Conservation (phyloP, 53 echinoderm and acorn worm species). For the Paelopatides confundens region DNA sequence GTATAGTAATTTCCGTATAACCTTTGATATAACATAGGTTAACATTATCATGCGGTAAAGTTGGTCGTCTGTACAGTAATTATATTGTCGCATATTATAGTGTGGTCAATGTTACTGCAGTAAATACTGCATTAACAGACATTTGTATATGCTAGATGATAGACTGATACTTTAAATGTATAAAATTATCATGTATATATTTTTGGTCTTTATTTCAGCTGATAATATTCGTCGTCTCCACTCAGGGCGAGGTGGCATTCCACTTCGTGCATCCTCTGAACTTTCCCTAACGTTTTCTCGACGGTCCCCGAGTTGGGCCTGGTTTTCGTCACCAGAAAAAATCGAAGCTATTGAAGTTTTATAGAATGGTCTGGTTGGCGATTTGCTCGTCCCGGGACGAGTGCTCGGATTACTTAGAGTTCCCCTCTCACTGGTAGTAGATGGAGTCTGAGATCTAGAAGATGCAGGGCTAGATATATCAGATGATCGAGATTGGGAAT, state of each 20-base stretch:
- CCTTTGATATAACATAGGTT: no score
- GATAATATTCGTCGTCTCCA: slow-evolving; percentile 53
- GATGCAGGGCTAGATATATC: background rate
- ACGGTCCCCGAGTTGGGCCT: background rate
- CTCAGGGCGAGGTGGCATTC: slow-evolving; percentile 64
- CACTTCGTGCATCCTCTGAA: background rate
- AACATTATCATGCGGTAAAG: no score
- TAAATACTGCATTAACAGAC: no score
- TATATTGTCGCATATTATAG: no score
- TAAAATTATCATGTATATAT: no score
- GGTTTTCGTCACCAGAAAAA: slow-evolving; percentile 10
- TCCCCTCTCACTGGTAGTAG: background rate
- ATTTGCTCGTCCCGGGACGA: slow-evolving; percentile 2
- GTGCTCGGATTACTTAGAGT: no score
- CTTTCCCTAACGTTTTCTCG: background rate
- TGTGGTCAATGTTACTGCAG: no score
- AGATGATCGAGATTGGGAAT: background rate
- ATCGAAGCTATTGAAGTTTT: slow-evolving; percentile 35
- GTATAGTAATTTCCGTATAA: no score
- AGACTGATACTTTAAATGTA: no score
- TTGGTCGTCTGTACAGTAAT: no score
- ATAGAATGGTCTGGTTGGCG: background rate
- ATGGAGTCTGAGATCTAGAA: slow-evolving; percentile 5
- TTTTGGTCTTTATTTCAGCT: slow-evolving; percentile 20
- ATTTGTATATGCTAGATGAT: no score